Evolutionary conservation across 2,888 invertebrate species (phyloP), one percentile per base, ranked within the genome.

Genomic region (Caenorhabditis afra): DNA sequence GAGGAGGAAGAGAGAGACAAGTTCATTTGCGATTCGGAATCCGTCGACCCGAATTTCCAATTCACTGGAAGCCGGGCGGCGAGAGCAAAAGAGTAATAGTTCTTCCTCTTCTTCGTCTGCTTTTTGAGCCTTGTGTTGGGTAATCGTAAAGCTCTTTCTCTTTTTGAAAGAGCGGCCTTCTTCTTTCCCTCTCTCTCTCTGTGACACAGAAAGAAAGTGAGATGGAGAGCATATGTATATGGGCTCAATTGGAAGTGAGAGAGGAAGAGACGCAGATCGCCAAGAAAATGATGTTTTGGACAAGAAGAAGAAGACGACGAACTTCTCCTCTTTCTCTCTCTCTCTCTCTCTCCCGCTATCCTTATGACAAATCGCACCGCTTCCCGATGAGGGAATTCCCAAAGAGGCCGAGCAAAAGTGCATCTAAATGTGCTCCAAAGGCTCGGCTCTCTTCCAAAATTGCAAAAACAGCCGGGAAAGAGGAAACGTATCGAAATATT

Each of bases 201-300:
- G n/a, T n/a, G n/a, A n/a, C n/a, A n/a, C n/a, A n/a, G n/a, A n/a
- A n/a, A n/a, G n/a, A n/a, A n/a, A n/a, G n/a, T n/a, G n/a, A n/a
- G n/a, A n/a, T n/a, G n/a, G n/a, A 29, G 29, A 29, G 29, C 29
- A 29, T 29, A 29, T 29, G 29, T 29, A 29, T 29, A 5, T 29
- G 29, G 23, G 29, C 10, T 20, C n/a, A 39, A 18, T 22, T 12
- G 14, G 12, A 18, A n/a, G 55, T 3, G 39, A 20, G 55, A n/a
- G 23, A 55, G 23, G 3, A 11, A 55, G 55, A 55, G 55, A 55
- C 47, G 47, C 18, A 47, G 47, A 47, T 7, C 2, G 44, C 16
- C 3, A 16, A 47, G 18, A 18, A 47, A 16, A 47, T 47, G 16
- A 47, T 47, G 47, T 47, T 47, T 47, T 47, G 16, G 16, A 47